Percentiles rank a stretch among this genome's conserved stretches.
Evolutionary conservation across 2,888 invertebrate genomes (phyloP).

Genomic region (Phengaris arion): DNA sequence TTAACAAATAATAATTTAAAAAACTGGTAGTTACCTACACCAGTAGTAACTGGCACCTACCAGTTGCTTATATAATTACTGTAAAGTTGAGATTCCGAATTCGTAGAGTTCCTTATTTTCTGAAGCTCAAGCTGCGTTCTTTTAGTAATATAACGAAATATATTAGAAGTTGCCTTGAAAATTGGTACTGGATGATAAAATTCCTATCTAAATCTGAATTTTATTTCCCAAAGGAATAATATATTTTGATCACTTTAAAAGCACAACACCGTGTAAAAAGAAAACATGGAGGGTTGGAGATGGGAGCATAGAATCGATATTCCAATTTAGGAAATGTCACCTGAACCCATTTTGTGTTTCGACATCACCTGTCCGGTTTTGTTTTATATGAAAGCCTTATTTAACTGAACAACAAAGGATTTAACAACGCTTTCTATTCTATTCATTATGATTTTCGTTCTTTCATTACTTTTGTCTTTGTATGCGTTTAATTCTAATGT

Average conservation of each 20-base stretch:
- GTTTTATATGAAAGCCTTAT: conserved; percentile 26
- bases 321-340: conserved; percentile 27
- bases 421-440: conserved; percentile 31
- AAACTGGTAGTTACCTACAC: too few relatives aligned
- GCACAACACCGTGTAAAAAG: conserved; percentile 12
- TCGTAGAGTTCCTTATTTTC: neutral
- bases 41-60: too few relatives aligned
- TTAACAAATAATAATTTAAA: too few relatives aligned
- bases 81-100: neutral
- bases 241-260: conserved; percentile 8
- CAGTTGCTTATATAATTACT: too few relatives aligned
- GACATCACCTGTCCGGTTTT: conserved; percentile 12
- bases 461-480: conserved; percentile 17
- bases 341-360: conserved; percentile 26
- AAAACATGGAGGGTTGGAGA: neutral
- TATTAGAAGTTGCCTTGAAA: neutral
- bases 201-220: conserved; percentile 12
- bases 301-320: conserved; percentile 22
- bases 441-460: conserved; percentile 26
- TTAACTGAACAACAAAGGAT: neutral
- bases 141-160: neutral
- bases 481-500: neutral
- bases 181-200: neutral
- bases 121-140: neutral
- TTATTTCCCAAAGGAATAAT: neutral